phyloP scores from a whole-genome alignment of 1,140 invertebrate genomes.

The Musca domestica region DNA sequence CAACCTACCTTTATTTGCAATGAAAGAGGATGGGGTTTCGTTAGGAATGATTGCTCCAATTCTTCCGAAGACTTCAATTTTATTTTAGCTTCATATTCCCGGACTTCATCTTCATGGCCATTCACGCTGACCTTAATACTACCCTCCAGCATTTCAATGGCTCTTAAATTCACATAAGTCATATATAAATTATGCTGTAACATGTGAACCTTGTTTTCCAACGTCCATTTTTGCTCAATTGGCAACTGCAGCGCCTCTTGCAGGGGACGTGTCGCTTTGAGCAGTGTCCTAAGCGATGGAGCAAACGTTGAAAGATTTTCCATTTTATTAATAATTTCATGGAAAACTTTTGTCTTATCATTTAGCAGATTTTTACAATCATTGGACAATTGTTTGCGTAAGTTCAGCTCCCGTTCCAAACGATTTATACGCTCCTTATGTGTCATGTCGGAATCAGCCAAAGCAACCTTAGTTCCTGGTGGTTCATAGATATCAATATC shows the following conservation, averaged over 20 bases:
- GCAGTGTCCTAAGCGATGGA: conserved; percentile 72
- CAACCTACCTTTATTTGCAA: conserved; percentile 5
- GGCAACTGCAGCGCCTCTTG: conserved; percentile 83
- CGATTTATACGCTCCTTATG: conserved; percentile 83
- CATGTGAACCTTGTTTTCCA: conserved; percentile 72
- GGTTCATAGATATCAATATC: conserved; percentile 83
- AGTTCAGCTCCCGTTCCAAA: conserved; percentile 88
- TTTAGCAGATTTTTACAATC: conserved; percentile 74
- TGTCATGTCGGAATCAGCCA: conserved; percentile 58
- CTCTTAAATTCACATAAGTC: conserved; percentile 79
- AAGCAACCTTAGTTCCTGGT: conserved; percentile 59
- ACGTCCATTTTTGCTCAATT: conserved; percentile 72
- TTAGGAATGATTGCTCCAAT: neutral
- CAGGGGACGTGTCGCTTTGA: conserved; percentile 82
- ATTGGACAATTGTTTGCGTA: conserved; percentile 78
- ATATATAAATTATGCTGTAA: conserved; percentile 83
- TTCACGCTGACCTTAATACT: conserved; percentile 62
- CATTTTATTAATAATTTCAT: conserved; percentile 77
- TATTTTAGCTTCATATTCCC: neutral
- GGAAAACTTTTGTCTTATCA: conserved; percentile 72
- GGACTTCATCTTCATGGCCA: conserved; percentile 65
- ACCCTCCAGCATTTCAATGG: conserved; percentile 78
- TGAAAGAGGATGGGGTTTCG: conserved; percentile 20
- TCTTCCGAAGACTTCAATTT: neutral
- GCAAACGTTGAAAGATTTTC: conserved; percentile 77